Base-by-base conservation (phyloP, 2,888 invertebrate genomes). In the Apoderus coryli region DNA sequence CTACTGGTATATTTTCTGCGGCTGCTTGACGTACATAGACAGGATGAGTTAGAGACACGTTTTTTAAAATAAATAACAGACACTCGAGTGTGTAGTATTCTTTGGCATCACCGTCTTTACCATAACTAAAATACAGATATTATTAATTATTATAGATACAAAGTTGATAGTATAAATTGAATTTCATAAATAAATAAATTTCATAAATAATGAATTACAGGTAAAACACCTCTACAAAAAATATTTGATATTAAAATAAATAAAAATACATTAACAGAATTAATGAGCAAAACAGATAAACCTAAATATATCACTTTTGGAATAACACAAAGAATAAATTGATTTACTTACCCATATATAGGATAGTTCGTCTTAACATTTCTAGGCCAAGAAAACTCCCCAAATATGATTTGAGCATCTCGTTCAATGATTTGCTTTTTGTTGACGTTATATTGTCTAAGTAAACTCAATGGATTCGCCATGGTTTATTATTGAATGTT, bases 381-480 rank as follows among this genome's bases (percentile, higher is more conserved):
- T 66, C 90, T 93, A 2, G 89, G 88, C 90, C 93, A 96, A 3
- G 93, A 93, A 59, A 93, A 88, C 61, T 98, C 95, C 5, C 93
- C 93, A 57, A 96, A 96, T 52, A 92, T 88, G 40, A 95, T 89
- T 59, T 90, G 88, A 47, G 72, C 78, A 50, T 90, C 89, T 31
- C 85, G 77, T 62, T 95, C 92, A 46, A 85, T 73, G 43, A 95
- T 93, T 61, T 90, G 89, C 58, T 88, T 90, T 66, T 90, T 92
- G 64, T 86, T 88, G 56, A 90, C 85, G 65, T 90, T 89, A 59
- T 88, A 93, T 53, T 92, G 90, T 37, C 93, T 76, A 45, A 95
- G 67, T 56, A 93, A 74, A 67, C 89, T 92, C 44, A 93, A 61
- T 23, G 92, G 92, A 64, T 93, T 93, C 60, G 93, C 93, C 93